These are phyloP conservation scores for Podilymbus podiceps DNA, from an alignment of 2,113 vertebrate genomes.

Conservation along the genomic window DNA sequence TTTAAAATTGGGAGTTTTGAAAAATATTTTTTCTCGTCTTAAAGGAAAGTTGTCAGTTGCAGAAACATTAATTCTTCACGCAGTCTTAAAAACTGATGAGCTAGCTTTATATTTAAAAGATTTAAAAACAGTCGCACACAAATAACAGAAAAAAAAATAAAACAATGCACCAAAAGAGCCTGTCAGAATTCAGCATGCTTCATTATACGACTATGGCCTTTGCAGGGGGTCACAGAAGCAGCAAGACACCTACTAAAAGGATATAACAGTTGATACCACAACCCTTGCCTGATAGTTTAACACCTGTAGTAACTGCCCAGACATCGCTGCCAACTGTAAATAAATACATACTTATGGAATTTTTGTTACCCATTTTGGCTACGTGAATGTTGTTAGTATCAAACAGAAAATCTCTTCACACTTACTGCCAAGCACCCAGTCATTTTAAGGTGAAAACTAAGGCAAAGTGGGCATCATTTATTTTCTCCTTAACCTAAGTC, in stretches of 20 bases:
- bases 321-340: not conserved
- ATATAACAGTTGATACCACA: not conserved
- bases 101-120: not conserved
- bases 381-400: fast-evolving
- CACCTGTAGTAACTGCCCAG: not conserved
- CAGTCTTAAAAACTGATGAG: not conserved
- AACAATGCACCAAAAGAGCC: not conserved
- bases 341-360: not conserved
- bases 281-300: not conserved
- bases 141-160: not conserved
- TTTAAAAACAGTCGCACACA: not conserved
- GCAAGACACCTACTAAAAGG: not conserved
- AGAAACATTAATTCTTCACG: not conserved
- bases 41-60: not conserved
- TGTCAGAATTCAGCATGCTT: not conserved
- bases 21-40: not conserved
- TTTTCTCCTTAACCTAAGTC: not conserved
- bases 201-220: fast-evolving
- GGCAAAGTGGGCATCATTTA: not conserved
- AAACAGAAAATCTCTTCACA: not conserved
- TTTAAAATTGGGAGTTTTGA: not conserved
- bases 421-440: not conserved
- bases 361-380: not conserved
- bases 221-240: not conserved
- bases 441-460: not conserved